Evolutionary conservation across 2,797 vertebrate species (phyloP), one percentile per base, ranked within the genome.

Genomic region (Leptoclinus maculatus): DNA sequence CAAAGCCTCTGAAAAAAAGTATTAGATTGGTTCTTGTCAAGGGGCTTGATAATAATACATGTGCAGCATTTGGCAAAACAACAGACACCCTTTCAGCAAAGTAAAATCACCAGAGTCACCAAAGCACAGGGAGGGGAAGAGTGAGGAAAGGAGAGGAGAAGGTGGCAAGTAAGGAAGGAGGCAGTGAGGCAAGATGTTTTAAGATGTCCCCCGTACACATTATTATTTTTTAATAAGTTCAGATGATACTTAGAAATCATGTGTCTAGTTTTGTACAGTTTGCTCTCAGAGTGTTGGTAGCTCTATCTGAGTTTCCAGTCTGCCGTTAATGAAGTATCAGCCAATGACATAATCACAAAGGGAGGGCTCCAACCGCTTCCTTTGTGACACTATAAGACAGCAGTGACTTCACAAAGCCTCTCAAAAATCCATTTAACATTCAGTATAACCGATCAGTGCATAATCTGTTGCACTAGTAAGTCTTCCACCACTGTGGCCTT

Each of bases 61-160:
- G 95, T 97, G 96, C 95, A 96, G 96, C 95, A 95, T 96, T 95
- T 93, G 95, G 97, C 96, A 96, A 96, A 92, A 88, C 85, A 89
- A 91, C 76, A 72, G 96, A 96, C 95, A 93, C 94, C 96, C 77
- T 96, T 57, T 96, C 95, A 95, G 96, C 95, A 96, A 96, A 96
- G 93, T 87, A 96, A 95, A 95, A 94, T 95, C 96, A 97, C 96
- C 83, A 87, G 94, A 96, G 95, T 96, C 96, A 97, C 96, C 94
- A 96, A 97, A 97, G 97, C 97, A 96, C 96, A 95, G 93, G 92
- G 70, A 94, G 94, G 64, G 57, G 49, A 41, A 14, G 16, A 74
- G 65, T 19, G 47, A 54, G 32, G 49, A 49, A n/a, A 49, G 64
- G 47, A 70, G 63, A 77, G 84, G 54, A 76, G 57, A 82, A 47